Percentiles rank a stretch among this genome's conserved stretches.
These are phyloP conservation scores for Hippocampus abdominalis DNA, from an alignment of 2,113 vertebrate species.

Conservation along the genomic window DNA sequence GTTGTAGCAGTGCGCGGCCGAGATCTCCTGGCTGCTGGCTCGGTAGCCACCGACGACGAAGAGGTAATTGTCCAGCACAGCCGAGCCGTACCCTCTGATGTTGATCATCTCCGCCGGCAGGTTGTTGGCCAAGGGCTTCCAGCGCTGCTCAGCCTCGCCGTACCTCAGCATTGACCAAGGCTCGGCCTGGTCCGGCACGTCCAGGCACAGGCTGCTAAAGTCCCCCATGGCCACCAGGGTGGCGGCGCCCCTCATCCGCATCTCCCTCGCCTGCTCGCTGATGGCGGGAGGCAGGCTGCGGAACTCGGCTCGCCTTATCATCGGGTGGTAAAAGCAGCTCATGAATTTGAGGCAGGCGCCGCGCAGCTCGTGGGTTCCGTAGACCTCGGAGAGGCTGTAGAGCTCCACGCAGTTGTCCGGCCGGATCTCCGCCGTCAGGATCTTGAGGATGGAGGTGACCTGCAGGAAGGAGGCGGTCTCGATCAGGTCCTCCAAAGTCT, in stretches of 20 bases:
- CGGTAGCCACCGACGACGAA: slow-evolving; percentile 89
- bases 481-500: slow-evolving; percentile 84
- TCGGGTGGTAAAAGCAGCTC: slow-evolving; percentile 82
- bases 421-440: slow-evolving; percentile 82
- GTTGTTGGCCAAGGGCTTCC: slow-evolving; percentile 82
- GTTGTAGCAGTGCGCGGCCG: slow-evolving; percentile 89
- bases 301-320: slow-evolving; percentile 80
- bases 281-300: slow-evolving; percentile 65
- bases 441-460: slow-evolving; percentile 85
- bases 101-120: slow-evolving; percentile 84
- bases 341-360: slow-evolving; percentile 83
- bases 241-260: slow-evolving; percentile 81
- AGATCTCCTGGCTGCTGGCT: slow-evolving; percentile 89
- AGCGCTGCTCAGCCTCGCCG: slow-evolving; percentile 79
- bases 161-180: slow-evolving; percentile 87
- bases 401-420: slow-evolving; percentile 86
- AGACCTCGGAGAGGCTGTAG: slow-evolving; percentile 82
- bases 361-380: slow-evolving; percentile 84
- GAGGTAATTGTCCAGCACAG: slow-evolving; percentile 88
- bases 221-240: slow-evolving; percentile 83
- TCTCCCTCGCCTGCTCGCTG: slow-evolving; percentile 75
- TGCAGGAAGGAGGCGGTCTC: slow-evolving; percentile 91
- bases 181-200: slow-evolving; percentile 71
- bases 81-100: slow-evolving; percentile 84
- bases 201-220: slow-evolving; percentile 73